A percentile compares a stretch with the other conserved stretches of the same genome.
Conservation (phyloP, 1,140 invertebrate genomes). For the Brachionus paranguensis region DNA sequence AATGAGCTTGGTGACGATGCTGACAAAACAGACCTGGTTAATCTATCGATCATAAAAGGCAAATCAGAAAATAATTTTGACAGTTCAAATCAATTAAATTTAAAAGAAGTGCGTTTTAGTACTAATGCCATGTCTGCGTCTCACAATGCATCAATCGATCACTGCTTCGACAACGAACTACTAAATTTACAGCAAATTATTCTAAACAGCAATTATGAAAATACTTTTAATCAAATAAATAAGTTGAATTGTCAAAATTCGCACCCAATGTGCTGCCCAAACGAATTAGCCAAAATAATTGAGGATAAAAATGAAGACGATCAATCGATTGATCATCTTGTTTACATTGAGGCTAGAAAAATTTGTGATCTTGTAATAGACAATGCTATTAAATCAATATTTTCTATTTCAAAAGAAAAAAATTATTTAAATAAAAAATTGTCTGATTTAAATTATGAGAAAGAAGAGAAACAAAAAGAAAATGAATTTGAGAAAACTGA, state of each 20-base stretch:
- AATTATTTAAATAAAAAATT: too few species aligned
- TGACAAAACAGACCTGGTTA: background rate
- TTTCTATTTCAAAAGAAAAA: background rate
- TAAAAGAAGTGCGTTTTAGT: background rate
- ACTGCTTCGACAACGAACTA: background rate
- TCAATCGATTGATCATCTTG: background rate
- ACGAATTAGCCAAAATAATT: background rate
- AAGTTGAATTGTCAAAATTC: background rate
- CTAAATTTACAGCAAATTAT: background rate
- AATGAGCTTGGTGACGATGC: background rate
- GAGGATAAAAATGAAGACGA: background rate
- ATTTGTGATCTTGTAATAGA: background rate
- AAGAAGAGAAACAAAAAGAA: background rate
- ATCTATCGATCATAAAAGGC: background rate
- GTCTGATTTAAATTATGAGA: background rate
- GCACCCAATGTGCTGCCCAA: background rate
- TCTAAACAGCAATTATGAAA: background rate
- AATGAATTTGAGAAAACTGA: too few species aligned
- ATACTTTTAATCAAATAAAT: slow-evolving; percentile 11
- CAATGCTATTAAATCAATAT: background rate
- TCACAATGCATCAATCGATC: background rate
- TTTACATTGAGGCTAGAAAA: background rate
- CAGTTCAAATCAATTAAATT: background rate
- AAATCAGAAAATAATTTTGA: background rate
- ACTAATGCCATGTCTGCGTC: background rate